Base-by-base conservation (phyloP, 2,113 vertebrate genomes). In the Psittacara wagleri region DNA sequence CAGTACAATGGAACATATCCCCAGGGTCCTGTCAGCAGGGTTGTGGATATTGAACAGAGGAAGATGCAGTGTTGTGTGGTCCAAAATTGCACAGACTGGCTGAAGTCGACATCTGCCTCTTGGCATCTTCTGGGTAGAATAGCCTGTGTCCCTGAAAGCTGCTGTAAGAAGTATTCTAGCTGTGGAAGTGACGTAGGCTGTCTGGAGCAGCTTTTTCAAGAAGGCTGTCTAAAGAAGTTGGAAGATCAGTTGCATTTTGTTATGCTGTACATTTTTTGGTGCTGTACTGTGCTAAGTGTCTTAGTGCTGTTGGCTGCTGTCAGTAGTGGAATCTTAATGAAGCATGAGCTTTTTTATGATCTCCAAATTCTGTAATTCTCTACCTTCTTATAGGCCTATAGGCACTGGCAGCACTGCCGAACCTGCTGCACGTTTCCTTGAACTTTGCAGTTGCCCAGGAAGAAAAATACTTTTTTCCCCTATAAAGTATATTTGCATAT, bases 271-370 rank as follows among this genome's bases (percentile, higher is more conserved):
- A 0, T 92, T 4, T 62, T 80, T 81, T 95, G 75, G 90, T 92
- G 75, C 49, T 91, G 86, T 49, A 5, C 4, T 52, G 12, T 70
- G 10, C 23, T 78, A 12, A 43, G 31, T 1, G 2, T 88, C 18
- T 54, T 96, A 33, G 92, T 90, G 33, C 4, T 97, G 22, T 39
- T 97, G 48, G 94, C 89, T 84, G 83, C 28, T 77, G 8, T 95
- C 25, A 67, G 62, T 89, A 94, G 90, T 63, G 79, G 89, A 13
- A 48, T 97, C 13, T 88, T 98, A 27, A 94, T 97, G 95, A 94
- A 13, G 9, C 23, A 52, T 11, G 43, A 44, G 20, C 73, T 76
- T 18, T 85, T 91, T 29, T 10, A 3, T 7, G 35, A 85, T 17
- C 2, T 95, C 13, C 1, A 1, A 44, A 44, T 97, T 82, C 86